Base-by-base conservation (phyloP, 2,113 vertebrate genomes). In the Morphnarchus princeps region DNA sequence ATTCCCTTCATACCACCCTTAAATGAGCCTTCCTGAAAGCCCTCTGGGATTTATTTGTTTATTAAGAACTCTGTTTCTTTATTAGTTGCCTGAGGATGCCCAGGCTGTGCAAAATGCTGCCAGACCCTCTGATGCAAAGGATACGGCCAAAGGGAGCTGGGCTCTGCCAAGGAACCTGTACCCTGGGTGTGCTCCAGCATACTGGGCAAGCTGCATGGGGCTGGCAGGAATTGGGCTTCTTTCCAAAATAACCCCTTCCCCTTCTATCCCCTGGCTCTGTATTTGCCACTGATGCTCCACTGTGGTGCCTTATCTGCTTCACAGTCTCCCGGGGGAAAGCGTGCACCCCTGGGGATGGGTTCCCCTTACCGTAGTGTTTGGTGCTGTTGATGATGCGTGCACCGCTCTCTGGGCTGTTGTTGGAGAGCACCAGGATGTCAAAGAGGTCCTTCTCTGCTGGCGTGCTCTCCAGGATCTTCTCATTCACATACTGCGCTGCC, bases 381-480 rank as follows among this genome's bases (percentile, higher is more conserved):
- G 96, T 85, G 5, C 98, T 98, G 92, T 94, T 97, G 76, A 97
- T 71, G 77, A 98, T 96, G 86, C 96, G 90, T 5, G 62, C 14
- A 2, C 98, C 96, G 4, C 97, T 97, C 94, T 98, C 97, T 3
- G 98, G 98, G 50, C 91, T 97, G 74, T 95, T 95, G 88, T 98
- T 98, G 74, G 98, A 98, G 61, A 99, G 94, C 83, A 99, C 95
- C n/a, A 98, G 66, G 63, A 98, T 91, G 40, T 99, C 98, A 34
- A 99, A 98, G 73, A 98, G 98, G 57, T 97, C 93, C 32, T 93
- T 95, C 80, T 98, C 98, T 17, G 90, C 69, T 4, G 98, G 96
- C 90, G 98, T 92, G 52, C 70, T 94, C 77, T 98, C 96, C 94
- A 98, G 79, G 47, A 99, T 98, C 57, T 92, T 97, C 59, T 97